Evolutionary conservation across 1,140 invertebrate genomes (phyloP), one percentile per base, ranked within the genome.

Genomic region (Charaxes varanes): DNA sequence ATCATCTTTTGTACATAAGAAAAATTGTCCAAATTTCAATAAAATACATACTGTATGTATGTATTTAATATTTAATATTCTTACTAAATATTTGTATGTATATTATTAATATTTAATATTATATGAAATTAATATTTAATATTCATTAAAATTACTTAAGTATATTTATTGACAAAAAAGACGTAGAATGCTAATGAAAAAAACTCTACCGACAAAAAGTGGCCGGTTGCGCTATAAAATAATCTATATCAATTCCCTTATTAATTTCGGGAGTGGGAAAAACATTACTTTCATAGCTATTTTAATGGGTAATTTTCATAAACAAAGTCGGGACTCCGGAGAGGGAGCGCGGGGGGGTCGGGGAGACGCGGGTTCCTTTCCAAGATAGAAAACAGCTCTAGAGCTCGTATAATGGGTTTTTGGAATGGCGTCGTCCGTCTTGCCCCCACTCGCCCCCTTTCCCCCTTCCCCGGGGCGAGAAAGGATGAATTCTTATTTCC

Each of bases 401-500:
- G 69, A 60, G 70, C 65, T 79, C 69, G 83, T 81, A 84, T 85
- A 84, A 85, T 84, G 83, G 83, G 67, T 81, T 77, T 79, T 76
- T 76, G 76, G 78, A 85, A 85, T 83, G 74, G 83, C 83, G 72
- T 85, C 83, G 81, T 85, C 81, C 80, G 77, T 85, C 83, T 84
- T 80, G 55, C 65, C 63, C 62, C 78, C 62, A 59, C 57, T 33
- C 41, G 24, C 41, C 46, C 45, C 34, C 54, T 33, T 38, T 55
- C 47, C 19, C 28, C 50, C 48, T 42, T 50, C 62, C 66, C 65
- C 54, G 37, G 58, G 53, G 66, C 62, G 69, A 63, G 74, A 77
- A 76, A 77, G 76, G 81, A 84, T 84, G 81, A 83, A 84, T 84
- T 84, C 81, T 84, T 82, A 84, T 84, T 83, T 81, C 77, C 80